Conservation (phyloP, 2,888 invertebrate species). For the Horisme vitalbata region DNA sequence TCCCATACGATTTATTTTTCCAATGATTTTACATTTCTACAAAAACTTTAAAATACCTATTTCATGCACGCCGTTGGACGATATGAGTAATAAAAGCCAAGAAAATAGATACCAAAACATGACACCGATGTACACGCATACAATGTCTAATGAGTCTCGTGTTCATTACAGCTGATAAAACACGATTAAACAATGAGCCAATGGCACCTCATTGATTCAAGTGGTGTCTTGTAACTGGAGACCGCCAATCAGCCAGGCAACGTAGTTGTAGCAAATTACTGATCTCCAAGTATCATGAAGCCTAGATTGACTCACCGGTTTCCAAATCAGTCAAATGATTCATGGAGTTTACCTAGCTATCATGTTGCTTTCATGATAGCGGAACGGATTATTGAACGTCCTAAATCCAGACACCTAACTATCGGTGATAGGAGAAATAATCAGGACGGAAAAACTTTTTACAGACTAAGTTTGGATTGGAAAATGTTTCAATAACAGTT, state of each 20-base stretch:
- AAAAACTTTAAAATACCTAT: too few species aligned
- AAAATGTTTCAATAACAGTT: too few species aligned
- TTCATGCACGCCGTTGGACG: too few species aligned
- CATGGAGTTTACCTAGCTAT: background rate
- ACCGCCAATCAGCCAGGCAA: conserved; percentile 59
- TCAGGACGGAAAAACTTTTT: too few species aligned
- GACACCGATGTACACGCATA: conserved; percentile 30
- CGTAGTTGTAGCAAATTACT: conserved; percentile 30
- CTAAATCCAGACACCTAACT: too few species aligned
- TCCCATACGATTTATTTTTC: too few species aligned
- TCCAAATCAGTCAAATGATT: conserved; percentile 1
- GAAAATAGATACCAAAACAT: conserved; percentile 7
- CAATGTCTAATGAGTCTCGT: conserved; percentile 44
- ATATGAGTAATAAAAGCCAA: background rate
- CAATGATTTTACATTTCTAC: too few species aligned
- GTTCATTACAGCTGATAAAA: conserved; percentile 75
- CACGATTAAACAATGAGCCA: conserved; percentile 77
- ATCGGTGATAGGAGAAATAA: too few species aligned
- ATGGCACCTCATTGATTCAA: conserved; percentile 76
- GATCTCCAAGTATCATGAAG: conserved; percentile 24
- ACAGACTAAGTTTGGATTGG: too few species aligned
- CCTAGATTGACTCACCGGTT: conserved; percentile 16
- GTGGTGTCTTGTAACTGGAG: conserved; percentile 71
- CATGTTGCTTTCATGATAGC: too few species aligned
- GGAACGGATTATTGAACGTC: too few species aligned